phyloP scores from a whole-genome alignment of 2,797 vertebrate genomes.

The Tragopan temminckii region DNA sequence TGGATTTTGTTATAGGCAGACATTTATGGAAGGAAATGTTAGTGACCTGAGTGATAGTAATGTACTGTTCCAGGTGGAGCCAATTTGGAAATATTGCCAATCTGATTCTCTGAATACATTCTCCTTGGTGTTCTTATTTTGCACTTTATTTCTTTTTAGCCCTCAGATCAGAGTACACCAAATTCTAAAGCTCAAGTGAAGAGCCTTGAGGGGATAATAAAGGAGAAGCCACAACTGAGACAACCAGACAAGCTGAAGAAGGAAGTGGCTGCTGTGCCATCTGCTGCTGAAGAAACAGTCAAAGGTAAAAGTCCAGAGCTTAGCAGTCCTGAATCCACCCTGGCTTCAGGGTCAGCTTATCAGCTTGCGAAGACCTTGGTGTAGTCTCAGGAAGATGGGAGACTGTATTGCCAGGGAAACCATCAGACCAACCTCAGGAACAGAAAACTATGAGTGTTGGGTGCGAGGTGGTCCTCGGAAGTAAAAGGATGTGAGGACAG shows the following conservation, averaged over 20 bases:
- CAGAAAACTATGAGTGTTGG: conserved; percentile 50
- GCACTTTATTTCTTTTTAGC: not conserved
- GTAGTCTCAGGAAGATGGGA: conserved; percentile 30
- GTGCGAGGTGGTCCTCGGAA: not conserved
- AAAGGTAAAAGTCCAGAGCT: not conserved
- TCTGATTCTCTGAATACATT: not conserved
- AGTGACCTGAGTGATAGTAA: not conserved
- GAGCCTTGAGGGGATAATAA: conserved; percentile 90
- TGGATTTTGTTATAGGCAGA: not conserved
- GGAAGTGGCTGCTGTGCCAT: not conserved
- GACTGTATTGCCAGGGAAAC: conserved; percentile 38
- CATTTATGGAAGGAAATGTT: not conserved
- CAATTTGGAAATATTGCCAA: not conserved
- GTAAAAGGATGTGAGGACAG: not conserved
- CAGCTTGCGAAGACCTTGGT: conserved; percentile 37
- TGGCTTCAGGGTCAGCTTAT: not conserved
- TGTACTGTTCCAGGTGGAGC: accelerated
- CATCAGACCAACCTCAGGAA: conserved; percentile 52
- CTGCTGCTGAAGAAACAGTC: not conserved
- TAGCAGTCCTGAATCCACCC: not conserved
- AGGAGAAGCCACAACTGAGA: conserved; percentile 87
- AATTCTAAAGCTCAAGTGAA: conserved; percentile 84
- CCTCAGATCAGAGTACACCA: conserved; percentile 54
- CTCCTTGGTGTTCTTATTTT: not conserved
- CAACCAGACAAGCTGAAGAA: conserved; percentile 69